Base-by-base conservation (phyloP, 2,888 invertebrate species). In the Nemotelus nigrinus region DNA sequence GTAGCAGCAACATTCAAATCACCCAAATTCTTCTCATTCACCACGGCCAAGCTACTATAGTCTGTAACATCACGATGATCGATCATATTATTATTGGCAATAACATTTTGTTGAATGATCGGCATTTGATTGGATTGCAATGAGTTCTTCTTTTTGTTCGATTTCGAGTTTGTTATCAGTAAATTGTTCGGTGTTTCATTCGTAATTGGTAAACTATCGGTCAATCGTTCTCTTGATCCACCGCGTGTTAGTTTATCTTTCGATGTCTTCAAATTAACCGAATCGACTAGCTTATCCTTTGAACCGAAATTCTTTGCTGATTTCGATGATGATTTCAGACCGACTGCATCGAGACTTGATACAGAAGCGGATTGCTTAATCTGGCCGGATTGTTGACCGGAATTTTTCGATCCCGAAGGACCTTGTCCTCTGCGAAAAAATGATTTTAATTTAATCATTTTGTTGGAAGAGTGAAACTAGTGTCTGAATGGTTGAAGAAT, bases 391-490 rank as follows among this genome's bases (percentile, higher is more conserved):
- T 67, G 72, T 8, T 65, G 64, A 41, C 57, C 71, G 7, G 71
- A 44, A 60, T 77, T 80, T 78, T 82, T 82, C 43, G 85, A 86
- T 82, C 85, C 85, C 79, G 87, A 86, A 80, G 85, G 89, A 84
- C 90, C 90, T 86, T 93, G 93, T 85, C 94, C 94, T 93, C 95
- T 94, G 90, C 95, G 95, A 90, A 95, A 95, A 88, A 95, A 92
- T 85, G 95, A 94, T 91, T 95, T 95, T 89, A 95, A 92, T 91
- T 95, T 95, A 92, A 95, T 95, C 94, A 94, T 95, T 89, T 91
- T 93, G 88, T 7, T 64, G 74, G 45, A n/a, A 10, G 8, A 7
- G 45, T 43, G 50, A n/a, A 74, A 10, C n/a, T 65, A 44, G 68
- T 68, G 7, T 58, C 2, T 72, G 25, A 25, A 25, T 25, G 25